Conservation (phyloP, 2,113 vertebrate species). For the Anhinga anhinga region DNA sequence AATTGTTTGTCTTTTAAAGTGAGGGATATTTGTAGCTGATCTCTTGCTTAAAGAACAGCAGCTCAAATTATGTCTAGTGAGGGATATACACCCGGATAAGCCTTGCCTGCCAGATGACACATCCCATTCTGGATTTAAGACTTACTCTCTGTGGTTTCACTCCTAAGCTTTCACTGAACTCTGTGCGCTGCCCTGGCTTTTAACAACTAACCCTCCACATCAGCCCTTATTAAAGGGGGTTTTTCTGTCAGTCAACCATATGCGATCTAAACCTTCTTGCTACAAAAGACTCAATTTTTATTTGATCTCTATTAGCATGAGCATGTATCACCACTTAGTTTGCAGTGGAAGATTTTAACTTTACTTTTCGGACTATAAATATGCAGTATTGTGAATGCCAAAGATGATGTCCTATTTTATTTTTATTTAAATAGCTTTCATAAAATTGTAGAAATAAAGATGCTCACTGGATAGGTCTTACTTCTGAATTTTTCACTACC, state of each 20-base stretch:
- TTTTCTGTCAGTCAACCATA: background rate
- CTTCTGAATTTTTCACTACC: background rate
- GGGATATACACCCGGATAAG: background rate
- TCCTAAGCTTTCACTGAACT: background rate
- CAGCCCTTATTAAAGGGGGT: background rate
- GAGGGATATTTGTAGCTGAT: background rate
- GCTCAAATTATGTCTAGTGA: background rate
- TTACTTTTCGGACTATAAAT: background rate
- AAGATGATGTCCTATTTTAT: background rate
- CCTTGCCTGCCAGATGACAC: background rate
- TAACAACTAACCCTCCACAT: background rate
- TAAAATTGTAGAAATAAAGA: background rate
- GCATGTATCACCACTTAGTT: background rate
- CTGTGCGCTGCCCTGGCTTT: background rate
- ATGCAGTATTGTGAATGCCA: background rate
- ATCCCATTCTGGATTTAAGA: background rate
- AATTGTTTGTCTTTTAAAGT: background rate
- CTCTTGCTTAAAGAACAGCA: background rate
- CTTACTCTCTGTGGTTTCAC: background rate
- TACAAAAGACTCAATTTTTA: background rate
- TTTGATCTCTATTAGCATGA: background rate
- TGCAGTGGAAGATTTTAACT: background rate
- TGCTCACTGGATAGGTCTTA: background rate
- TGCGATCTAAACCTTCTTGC: background rate
- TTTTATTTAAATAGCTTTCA: background rate